Percentiles rank a stretch among this genome's conserved stretches.
Evolutionary conservation across 2,888 invertebrate species (phyloP).

Genomic region (Epirrita christyi): DNA sequence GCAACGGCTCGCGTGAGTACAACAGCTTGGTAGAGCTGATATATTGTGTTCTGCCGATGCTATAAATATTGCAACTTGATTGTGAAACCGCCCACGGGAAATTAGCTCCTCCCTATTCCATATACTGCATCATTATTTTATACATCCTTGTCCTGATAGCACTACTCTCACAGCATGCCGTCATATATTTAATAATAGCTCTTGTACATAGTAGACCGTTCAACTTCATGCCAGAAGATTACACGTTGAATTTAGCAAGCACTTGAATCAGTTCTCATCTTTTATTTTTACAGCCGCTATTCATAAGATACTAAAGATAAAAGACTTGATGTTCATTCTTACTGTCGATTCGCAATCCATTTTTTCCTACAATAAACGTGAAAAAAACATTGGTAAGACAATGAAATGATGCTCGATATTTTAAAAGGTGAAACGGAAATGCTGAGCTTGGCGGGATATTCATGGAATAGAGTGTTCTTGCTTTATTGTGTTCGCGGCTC

Average conservation of each 20-base stretch:
- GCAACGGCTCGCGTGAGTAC: constrained; percentile 52
- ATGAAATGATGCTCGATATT: constrained; percentile 48
- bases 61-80: constrained; percentile 61
- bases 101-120: constrained; percentile 51
- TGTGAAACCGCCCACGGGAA: constrained; percentile 58
- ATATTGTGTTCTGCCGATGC: constrained; percentile 45
- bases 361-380: constrained; percentile 48
- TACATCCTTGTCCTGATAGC: constrained; percentile 24
- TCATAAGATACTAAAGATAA: constrained; percentile 52
- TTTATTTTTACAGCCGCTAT: constrained; percentile 41
- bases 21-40: constrained; percentile 42
- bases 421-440: constrained; percentile 41
- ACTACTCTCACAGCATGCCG: constrained; percentile 11
- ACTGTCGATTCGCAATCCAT: constrained; percentile 58
- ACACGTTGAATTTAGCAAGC: constrained; percentile 5
- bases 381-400: constrained; percentile 44
- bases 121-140: constrained; percentile 44
- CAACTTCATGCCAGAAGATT: neutral
- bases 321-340: constrained; percentile 49
- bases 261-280: constrained; percentile 16
- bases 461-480: constrained; percentile 28
- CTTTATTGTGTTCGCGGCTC: constrained; percentile 22
- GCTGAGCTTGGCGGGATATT: constrained; percentile 23
- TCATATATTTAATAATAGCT: constrained; percentile 19
- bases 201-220: neutral